Percentiles rank a stretch among this genome's conserved stretches.
Evolutionary conservation across 2,113 vertebrate species (phyloP).

Genomic region (Polyodon spathula): DNA sequence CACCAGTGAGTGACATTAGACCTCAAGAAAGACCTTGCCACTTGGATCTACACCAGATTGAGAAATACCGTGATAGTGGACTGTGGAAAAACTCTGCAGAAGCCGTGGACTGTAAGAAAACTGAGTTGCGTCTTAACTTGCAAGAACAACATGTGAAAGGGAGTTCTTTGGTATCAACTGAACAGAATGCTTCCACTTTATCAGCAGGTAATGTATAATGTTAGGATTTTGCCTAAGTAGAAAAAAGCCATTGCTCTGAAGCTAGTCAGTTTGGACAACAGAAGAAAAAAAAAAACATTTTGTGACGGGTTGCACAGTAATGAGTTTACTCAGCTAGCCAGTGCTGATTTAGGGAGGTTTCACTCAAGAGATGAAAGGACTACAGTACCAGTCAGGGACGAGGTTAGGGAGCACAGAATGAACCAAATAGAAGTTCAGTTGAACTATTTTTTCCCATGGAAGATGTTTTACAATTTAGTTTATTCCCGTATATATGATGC

Average conservation of each 20-base stretch:
- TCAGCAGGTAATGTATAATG: constrained; percentile 97
- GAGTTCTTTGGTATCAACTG: constrained; percentile 55
- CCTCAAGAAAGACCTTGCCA: constrained; percentile 86
- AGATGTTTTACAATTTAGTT: too few species aligned
- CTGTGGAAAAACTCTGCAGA: constrained; percentile 59
- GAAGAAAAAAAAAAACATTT: constrained; percentile 30
- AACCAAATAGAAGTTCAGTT: too few species aligned
- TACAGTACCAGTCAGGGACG: too few species aligned
- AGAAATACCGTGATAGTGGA: constrained; percentile 55
- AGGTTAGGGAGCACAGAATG: too few species aligned
- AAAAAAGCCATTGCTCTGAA: constrained; percentile 23
- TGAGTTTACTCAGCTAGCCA: background rate
- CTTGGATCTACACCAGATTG: constrained; percentile 74
- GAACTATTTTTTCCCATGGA: too few species aligned
- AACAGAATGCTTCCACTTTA: constrained; percentile 71
- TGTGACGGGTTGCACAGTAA: background rate
- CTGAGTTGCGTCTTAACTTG: constrained; percentile 68
- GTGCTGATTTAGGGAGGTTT: constrained; percentile 15
- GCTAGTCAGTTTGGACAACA: constrained; percentile 15
- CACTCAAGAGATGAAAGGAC: too few species aligned
- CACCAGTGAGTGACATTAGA: constrained; percentile 53
- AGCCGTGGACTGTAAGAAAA: constrained; percentile 61
- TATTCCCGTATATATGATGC: too few species aligned
- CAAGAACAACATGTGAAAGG: constrained; percentile 72
- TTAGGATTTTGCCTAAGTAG: constrained; percentile 31